Evolutionary conservation across 2,888 invertebrate species (phyloP), one percentile per base, ranked within the genome.

Genomic region (Xanthorhoe designata): DNA sequence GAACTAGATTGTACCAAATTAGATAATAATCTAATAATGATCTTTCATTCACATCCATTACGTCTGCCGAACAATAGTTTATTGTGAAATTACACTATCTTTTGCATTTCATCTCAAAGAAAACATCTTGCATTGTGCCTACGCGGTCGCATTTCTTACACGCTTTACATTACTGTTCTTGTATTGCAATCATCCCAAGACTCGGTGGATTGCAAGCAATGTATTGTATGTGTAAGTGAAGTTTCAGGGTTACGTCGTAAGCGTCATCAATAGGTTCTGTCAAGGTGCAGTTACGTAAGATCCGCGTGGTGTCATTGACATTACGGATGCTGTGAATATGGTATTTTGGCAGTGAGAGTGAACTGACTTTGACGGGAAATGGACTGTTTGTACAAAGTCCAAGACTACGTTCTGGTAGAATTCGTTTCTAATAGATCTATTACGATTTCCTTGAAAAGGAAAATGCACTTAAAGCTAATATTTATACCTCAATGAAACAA

Each of bases 251-350:
- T 89, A 87, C 87, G 84, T 88, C 85, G 87, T 60, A 70, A 77
- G 83, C 81, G 80, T 83, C 86, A 86, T 88, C 86, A 52, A n/a
- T 66, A 61, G 76, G 66, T 69, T 86, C 86, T 88, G 90, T 91
- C 91, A 91, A 92, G 91, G 90, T 92, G 90, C 82, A 78, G 76
- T 92, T 92, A 84, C 87, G 87, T 84, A 91, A 91, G 81, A 75
- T 88, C 87, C 86, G 87, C 82, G 80, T 81, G 85, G 87, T 88
- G 92, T 92, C 91, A 91, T 88, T 92, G 92, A 92, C 91, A 85
- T 89, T 83, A 87, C 86, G 86, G 86, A 86, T 87, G 81, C 88
- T 80, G 80, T 81, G 83, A 80, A 75, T 79, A 77, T 80, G 80
- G 81, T 78, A 81, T 84, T 84, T 82, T 79, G 78, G 78, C 80